A percentile compares a stretch with the other conserved stretches of the same genome.
Evolutionary conservation across 1,140 invertebrate genomes (phyloP).

Genomic region (Drosophila erecta): DNA sequence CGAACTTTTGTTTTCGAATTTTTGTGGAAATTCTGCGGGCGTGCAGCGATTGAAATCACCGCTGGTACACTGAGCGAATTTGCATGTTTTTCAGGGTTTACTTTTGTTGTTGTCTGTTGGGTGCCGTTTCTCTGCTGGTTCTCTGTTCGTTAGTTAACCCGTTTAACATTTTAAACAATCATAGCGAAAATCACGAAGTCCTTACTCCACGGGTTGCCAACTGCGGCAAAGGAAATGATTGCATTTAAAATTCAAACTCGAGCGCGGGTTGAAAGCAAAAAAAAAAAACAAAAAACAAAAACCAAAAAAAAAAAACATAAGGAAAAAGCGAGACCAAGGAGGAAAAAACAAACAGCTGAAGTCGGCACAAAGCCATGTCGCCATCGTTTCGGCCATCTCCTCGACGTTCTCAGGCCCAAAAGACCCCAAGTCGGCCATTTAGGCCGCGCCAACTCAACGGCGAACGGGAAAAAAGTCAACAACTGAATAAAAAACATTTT

Average conservation of each 20-base stretch:
- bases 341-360: constrained; percentile 70
- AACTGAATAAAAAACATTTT: constrained; percentile 84
- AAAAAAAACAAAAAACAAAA: no score
- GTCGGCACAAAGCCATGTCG: constrained; percentile 72
- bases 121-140: constrained; percentile 1
- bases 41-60: constrained; percentile 64
- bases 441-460: constrained; percentile 67
- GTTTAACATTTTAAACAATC: constrained; percentile 73
- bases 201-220: constrained; percentile 57
- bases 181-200: constrained; percentile 82
- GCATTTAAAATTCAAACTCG: constrained; percentile 84
- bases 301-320: not conserved
- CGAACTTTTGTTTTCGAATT: constrained; percentile 54
- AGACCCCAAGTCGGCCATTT: constrained; percentile 60
- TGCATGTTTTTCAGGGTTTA: constrained; percentile 49
- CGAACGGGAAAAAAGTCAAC: constrained; percentile 69
- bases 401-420: constrained; percentile 58
- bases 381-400: constrained; percentile 53
- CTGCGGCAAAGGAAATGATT: constrained; percentile 83
- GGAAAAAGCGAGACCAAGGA: constrained; percentile 1
- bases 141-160: constrained; percentile 68
- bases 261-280: constrained; percentile 14
- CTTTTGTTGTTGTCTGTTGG: constrained; percentile 54
- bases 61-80: constrained; percentile 48
- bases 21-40: constrained; percentile 74